Evolutionary conservation across 2,113 vertebrate species (phyloP), one percentile per base, ranked within the genome.

Genomic region (Gadus chalcogrammus): DNA sequence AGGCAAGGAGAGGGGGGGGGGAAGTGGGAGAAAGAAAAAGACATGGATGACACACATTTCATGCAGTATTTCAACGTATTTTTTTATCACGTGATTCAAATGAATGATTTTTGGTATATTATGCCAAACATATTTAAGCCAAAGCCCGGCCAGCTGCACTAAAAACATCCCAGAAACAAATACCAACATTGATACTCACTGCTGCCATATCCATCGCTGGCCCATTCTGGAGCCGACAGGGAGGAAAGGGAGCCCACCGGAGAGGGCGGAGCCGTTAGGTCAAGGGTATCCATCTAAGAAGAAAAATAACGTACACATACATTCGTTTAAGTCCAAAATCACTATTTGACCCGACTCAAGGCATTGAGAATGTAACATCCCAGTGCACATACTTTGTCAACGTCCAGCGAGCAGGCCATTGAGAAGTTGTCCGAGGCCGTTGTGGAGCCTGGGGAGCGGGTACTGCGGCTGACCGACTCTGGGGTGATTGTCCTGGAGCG

Each of bases 261-360:
- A 71, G 92, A 90, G 61, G 92, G 82, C 70, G 92, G 91, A 11
- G 88, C 79, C 0, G 90, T 92, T 69, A 91, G 52, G 67, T 91
- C 91, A 62, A 93, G 82, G 69, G 84, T 87, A 74, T 93, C 94
- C 58, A 91, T 91, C 84, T 95, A 95, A 71, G 5, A 15, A 22
- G 15, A 63, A 69, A 15, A 63, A 60, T 11, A 62, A 67, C 16
- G 13, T 5, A 35, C 6, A 35, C 31, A 48, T 13, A 48, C 42
- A 13, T 13, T 48, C 12, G 42, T 48, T 0, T 2, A 9, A 48
- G 42, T 48, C 42, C 9, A 13, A 48, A 48, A 48, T 11, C 42
- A 48, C 42, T 12, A 48, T 48, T 48, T 12, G 8, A 48, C 42
- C 42, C 42, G 11, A 48, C 42, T 48, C 42, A 48, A 16, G 12